Evolutionary conservation across 1,140 invertebrate species (phyloP), one percentile per base, ranked within the genome.

Genomic region (Drosophila nikananu): DNA sequence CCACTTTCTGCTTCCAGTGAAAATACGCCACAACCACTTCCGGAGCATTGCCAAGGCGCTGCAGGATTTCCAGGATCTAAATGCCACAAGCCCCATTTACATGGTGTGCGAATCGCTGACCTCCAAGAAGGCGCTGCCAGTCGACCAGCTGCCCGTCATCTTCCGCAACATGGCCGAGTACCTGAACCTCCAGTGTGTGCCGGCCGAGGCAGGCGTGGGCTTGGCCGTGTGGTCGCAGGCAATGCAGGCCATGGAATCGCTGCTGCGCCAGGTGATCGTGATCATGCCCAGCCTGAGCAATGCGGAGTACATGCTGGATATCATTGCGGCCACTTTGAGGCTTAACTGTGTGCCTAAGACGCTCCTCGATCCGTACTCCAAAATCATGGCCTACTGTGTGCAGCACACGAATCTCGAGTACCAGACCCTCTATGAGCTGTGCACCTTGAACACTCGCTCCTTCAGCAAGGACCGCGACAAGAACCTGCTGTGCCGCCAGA

Each of bases 1-100:
- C 10, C n/a, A 5, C 21, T 12, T 51, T 42, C 2, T 30, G 15
- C 15, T 17, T 37, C 9, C 54, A 92, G 92, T 92, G 61, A 86
- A 92, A 78, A 77, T 92, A 39, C 92, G 93, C 0, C 77, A 83
- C 54, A 92, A 92, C 82, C 99, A 99, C 92, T 99, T 99, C 94
- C 97, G 97, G 92, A 99, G 97, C 77, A 97, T 99, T 73, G 96
- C 98, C 3, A 95, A 97, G 86, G 97, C 98, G 1, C 94, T 99
- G 70, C 95, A 97, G n/a, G 99, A 99, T 94, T 99, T 99, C 94
- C 97, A 97, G 91, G 99, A 99, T 93, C 93, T 99, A 44, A 99
- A 98, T 93, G 98, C 98, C 8, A 97, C 98, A 63, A 97, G 98
- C 39, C 98, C 98, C 15, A 94, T 99, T 55, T 98, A 99, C 89